Percentiles rank a stretch among this genome's conserved stretches.
Conservation (phyloP, 2,113 vertebrate species). For the Upupa epops region DNA sequence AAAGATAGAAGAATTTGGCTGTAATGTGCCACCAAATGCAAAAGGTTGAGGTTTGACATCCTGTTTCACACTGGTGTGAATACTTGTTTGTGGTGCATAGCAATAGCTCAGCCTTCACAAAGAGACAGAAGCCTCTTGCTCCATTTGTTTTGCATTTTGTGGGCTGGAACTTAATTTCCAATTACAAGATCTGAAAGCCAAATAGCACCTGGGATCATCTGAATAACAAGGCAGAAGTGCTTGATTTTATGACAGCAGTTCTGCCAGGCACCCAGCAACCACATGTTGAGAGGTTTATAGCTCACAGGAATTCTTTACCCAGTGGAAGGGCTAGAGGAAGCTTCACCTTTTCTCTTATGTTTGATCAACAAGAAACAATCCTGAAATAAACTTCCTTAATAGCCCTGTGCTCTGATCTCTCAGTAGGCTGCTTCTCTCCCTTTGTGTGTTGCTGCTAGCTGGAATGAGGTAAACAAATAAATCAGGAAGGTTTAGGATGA, state of each 20-base stretch:
- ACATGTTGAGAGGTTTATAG: neutral
- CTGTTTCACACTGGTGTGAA: neutral
- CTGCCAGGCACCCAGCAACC: neutral
- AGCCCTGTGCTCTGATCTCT: neutral
- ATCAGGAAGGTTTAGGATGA: neutral
- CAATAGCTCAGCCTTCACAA: neutral
- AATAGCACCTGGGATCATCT: neutral
- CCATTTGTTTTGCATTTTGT: constrained; percentile 3
- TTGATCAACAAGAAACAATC: constrained; percentile 1
- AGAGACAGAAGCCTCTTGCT: neutral
- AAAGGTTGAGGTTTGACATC: neutral
- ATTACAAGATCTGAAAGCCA: constrained; percentile 3
- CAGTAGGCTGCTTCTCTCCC: neutral
- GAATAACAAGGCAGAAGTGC: constrained; percentile 24
- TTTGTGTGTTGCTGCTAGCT: neutral
- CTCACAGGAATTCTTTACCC: neutral
- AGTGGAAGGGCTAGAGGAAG: constrained; percentile 6
- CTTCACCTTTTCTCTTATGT: neutral
- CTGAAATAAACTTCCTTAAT: constrained; percentile 15
- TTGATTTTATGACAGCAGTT: constrained; percentile 9
- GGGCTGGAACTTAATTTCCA: constrained; percentile 19
- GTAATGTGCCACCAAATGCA: neutral
- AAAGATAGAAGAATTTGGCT: neutral
- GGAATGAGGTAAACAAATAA: constrained; percentile 39
- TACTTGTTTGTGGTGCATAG: neutral